phyloP scores from a whole-genome alignment of 2,888 invertebrate species.

The Hypomecis punctinalis region DNA sequence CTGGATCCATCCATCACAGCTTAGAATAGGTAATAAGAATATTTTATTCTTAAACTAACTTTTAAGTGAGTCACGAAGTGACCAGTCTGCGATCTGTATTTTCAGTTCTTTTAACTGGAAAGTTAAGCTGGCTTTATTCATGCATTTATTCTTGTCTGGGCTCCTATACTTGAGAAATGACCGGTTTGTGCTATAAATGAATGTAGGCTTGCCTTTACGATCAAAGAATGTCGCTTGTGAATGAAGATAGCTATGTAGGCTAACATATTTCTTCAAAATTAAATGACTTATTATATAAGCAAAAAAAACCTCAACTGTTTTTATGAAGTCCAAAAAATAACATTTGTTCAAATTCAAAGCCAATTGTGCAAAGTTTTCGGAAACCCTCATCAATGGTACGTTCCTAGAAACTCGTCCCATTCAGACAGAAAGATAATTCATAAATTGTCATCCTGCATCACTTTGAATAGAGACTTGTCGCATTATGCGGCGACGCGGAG shows the following conservation, averaged over 20 bases:
- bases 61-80: not conserved
- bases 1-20: not conserved
- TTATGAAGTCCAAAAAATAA: slow-evolving; percentile 30
- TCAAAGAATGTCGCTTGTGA: slow-evolving; percentile 10
- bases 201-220: slow-evolving; percentile 7
- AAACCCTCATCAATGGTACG: slow-evolving; percentile 46
- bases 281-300: not conserved
- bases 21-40: not conserved
- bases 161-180: slow-evolving; percentile 11
- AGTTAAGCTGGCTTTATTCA: not conserved
- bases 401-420: slow-evolving; percentile 54
- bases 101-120: slow-evolving; percentile 2
- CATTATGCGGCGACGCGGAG: slow-evolving; percentile 57
- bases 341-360: slow-evolving; percentile 48
- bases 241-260: not conserved
- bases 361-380: slow-evolving; percentile 60
- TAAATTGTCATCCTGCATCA: slow-evolving; percentile 41
- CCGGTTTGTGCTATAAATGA: slow-evolving; percentile 13
- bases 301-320: not conserved
- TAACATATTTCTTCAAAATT: not conserved
- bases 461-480: slow-evolving; percentile 38
- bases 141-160: slow-evolving; percentile 1
- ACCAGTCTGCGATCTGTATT: not conserved
- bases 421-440: slow-evolving; percentile 51
- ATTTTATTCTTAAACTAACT: not conserved